phyloP scores from a whole-genome alignment of 2,797 vertebrate genomes.

The Pseudocheirus occidentalis region DNA sequence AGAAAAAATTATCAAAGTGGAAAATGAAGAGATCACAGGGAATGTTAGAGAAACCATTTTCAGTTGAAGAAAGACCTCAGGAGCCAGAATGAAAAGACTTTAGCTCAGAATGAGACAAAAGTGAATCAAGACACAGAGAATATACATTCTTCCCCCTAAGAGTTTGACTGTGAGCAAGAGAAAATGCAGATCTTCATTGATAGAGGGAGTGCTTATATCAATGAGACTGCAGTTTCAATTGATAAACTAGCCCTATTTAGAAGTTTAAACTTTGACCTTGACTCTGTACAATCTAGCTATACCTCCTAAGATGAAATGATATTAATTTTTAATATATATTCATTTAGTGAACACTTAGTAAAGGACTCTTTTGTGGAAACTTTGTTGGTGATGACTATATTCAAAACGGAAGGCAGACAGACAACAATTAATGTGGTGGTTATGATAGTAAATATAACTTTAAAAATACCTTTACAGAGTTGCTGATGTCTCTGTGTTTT shows the following conservation, averaged over 20 bases:
- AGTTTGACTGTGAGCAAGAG: not conserved
- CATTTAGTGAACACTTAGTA: constrained; percentile 12
- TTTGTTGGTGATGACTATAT: not conserved
- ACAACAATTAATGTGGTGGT: not conserved
- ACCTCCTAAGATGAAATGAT: not conserved
- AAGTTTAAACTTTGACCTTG: not conserved
- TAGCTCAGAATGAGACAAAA: not conserved
- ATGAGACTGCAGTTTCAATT: not conserved
- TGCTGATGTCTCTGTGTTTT: constrained; percentile 18
- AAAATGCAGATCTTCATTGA: not conserved
- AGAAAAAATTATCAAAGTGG: not conserved
- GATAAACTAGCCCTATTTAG: not conserved
- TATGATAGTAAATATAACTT: constrained; percentile 16
- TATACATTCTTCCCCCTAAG: not conserved
- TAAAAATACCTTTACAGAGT: constrained; percentile 28
- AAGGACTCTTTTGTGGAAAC: not conserved
- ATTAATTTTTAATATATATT: constrained; percentile 15
- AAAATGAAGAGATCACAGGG: not conserved
- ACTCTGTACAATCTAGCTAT: not conserved
- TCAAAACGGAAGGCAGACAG: not conserved
- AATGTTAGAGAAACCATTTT: not conserved
- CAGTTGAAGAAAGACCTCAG: not conserved
- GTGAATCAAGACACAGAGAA: not conserved
- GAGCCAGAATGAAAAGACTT: not conserved
- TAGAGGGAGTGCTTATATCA: not conserved